phyloP scores from a whole-genome alignment of 1,140 invertebrate genomes.

The Drosophila kikkawai region DNA sequence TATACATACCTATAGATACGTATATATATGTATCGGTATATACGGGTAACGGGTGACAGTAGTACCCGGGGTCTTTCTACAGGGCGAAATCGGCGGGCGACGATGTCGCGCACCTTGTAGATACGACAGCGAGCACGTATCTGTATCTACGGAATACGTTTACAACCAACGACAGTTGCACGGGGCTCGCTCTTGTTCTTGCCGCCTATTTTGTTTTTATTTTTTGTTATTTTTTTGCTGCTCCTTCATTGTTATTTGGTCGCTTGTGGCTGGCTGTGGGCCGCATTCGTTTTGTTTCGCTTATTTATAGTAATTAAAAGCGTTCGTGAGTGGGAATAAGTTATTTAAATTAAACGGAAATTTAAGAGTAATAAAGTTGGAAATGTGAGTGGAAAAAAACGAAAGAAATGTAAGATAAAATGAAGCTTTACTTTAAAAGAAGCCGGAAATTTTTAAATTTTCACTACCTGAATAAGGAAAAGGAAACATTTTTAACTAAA shows the following conservation, averaged over 20 bases:
- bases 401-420: not conserved
- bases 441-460: too few species aligned
- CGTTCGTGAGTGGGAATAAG: conserved; percentile 44
- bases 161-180: conserved; percentile 23
- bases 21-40: conserved; percentile 29
- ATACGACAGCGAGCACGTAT: conserved; percentile 28
- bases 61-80: conserved; percentile 35
- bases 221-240: conserved; percentile 16
- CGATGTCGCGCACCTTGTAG: conserved; percentile 44
- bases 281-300: conserved; percentile 39
- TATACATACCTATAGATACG: conserved; percentile 25
- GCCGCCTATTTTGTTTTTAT: conserved; percentile 8
- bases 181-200: conserved; percentile 17
- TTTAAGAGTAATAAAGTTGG: conserved; percentile 1
- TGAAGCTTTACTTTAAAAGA: not conserved
- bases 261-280: conserved; percentile 20
- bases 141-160: conserved; percentile 29
- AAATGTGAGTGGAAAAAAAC: conserved; percentile 5
- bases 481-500: not conserved
- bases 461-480: not conserved
- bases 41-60: conserved; percentile 26
- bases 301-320: conserved; percentile 54
- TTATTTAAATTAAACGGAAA: conserved; percentile 39
- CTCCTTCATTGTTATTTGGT: conserved; percentile 46
- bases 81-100: conserved; percentile 17